Evolutionary conservation across 1,140 invertebrate species (phyloP).

Genomic region (Mylabris phalerata): DNA sequence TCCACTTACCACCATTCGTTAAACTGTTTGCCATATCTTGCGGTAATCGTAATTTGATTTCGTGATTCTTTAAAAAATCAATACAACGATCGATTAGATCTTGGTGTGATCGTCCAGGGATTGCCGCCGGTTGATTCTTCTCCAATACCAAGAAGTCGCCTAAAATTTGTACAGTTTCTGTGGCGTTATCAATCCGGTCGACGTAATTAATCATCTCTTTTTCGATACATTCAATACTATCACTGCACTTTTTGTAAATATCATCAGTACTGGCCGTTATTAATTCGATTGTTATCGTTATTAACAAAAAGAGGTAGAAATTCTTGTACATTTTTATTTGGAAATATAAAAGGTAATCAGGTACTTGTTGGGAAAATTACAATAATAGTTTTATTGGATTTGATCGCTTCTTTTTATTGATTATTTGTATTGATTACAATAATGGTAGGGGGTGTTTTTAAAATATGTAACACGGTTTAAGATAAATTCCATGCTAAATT

Average conservation of each 20-base stretch:
- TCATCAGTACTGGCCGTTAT: background rate
- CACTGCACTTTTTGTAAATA: slow-evolving; percentile 22
- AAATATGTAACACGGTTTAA: slow-evolving; percentile 9
- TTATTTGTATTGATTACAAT: background rate
- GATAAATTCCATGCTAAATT: slow-evolving; percentile 1
- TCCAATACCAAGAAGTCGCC: slow-evolving; percentile 39
- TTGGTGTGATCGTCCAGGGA: slow-evolving; percentile 9
- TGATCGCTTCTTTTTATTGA: slow-evolving; percentile 2
- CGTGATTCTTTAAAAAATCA: slow-evolving; percentile 42
- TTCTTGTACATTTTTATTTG: background rate
- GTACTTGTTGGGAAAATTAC: slow-evolving; percentile 1
- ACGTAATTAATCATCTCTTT: slow-evolving; percentile 43
- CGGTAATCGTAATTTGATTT: slow-evolving; percentile 41
- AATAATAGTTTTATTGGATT: slow-evolving; percentile 2
- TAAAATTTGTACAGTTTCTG: slow-evolving; percentile 38
- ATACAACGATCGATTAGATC: slow-evolving; percentile 40
- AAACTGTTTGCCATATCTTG: slow-evolving; percentile 35
- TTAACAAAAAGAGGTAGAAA: background rate
- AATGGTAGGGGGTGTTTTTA: slow-evolving; percentile 4
- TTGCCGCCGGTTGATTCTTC: slow-evolving; percentile 33
- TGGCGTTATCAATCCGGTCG: slow-evolving; percentile 39
- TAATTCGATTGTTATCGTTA: background rate
- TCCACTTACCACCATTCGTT: slow-evolving; percentile 23
- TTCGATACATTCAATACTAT: slow-evolving; percentile 36
- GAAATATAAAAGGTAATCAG: background rate